Evolutionary conservation across 2,113 vertebrate species (phyloP).

Genomic region (Marcusenius ussheri): DNA sequence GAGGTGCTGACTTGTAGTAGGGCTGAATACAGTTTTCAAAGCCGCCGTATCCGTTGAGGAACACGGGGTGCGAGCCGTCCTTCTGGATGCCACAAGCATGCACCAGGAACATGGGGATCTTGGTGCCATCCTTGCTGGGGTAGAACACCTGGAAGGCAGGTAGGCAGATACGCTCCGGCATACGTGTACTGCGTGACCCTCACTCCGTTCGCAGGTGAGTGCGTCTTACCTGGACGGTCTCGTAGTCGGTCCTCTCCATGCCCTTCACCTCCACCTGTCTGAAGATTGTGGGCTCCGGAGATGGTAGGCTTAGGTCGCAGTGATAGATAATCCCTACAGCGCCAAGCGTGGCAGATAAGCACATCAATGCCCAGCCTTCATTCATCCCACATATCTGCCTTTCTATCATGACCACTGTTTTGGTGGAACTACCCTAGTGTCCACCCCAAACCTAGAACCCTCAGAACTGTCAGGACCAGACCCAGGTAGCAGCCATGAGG

Average conservation of each 20-base stretch:
- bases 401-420: neutral
- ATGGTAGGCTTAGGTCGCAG: constrained; percentile 52
- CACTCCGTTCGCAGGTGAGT: neutral
- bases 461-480: neutral
- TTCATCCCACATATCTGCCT: neutral
- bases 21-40: constrained; percentile 61
- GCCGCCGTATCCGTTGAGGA: constrained; percentile 65
- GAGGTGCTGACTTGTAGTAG: constrained; percentile 52
- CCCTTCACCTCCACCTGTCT: constrained; percentile 61
- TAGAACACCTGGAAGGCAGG: constrained; percentile 56
- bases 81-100: constrained; percentile 48
- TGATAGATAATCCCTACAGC: constrained; percentile 61
- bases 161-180: neutral
- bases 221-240: constrained; percentile 56
- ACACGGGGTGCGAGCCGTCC: constrained; percentile 52
- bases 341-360: neutral
- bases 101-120: constrained; percentile 67
- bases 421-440: neutral
- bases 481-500: neutral
- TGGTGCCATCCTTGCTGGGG: constrained; percentile 60
- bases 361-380: neutral
- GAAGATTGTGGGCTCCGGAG: constrained; percentile 55
- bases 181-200: neutral
- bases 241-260: constrained; percentile 51
- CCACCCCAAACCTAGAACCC: neutral